Evolutionary conservation across 1,140 invertebrate species (phyloP), one percentile per base, ranked within the genome.

Genomic region (Augochlora pura): DNA sequence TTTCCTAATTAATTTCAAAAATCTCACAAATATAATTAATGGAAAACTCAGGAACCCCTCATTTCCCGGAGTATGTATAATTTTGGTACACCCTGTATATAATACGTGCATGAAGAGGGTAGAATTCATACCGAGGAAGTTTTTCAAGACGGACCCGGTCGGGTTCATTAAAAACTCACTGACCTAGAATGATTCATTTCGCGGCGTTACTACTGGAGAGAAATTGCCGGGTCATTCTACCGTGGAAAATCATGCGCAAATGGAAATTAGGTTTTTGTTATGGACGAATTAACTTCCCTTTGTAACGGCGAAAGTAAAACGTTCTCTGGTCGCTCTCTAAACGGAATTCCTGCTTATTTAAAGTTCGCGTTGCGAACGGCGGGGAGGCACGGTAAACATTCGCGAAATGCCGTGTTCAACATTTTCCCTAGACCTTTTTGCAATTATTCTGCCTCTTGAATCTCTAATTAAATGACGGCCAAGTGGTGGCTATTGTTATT

Each of bases 101-200:
- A n/a, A 32, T 32, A 32, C 32, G 4, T 32, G 4, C 4, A 32
- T 4, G 32, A 32, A 32, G 32, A 32, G 32, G 32, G 32, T 32
- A 32, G 32, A 32, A 32, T 32, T 4, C 32, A 32, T 32, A 2
- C 32, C 4, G 32, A 32, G 32, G 32, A 32, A 32, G 32, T 32
- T 63, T 57, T 57, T 42, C 25, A 52, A 54, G 60, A 21, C 60
- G 71, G 72, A 49, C 66, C 66, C 60, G 71, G 66, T 52, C 66
- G 76, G 65, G 79, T 65, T 80, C 81, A 71, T 83, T 83, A 83
- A 83, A 80, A 80, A 83, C 80, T 83, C 72, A 38, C 42, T 80
- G 49, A 70, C 59, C 80, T 68, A 72, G 70, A 67, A 18, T 68
- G 9, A 39, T 52, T 46, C 49, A 25, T 25, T n/a, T 21, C 21